These are phyloP conservation scores for Euura saliciscinereae DNA, from an alignment of 1,140 invertebrate species.

Conservation along the genomic window DNA sequence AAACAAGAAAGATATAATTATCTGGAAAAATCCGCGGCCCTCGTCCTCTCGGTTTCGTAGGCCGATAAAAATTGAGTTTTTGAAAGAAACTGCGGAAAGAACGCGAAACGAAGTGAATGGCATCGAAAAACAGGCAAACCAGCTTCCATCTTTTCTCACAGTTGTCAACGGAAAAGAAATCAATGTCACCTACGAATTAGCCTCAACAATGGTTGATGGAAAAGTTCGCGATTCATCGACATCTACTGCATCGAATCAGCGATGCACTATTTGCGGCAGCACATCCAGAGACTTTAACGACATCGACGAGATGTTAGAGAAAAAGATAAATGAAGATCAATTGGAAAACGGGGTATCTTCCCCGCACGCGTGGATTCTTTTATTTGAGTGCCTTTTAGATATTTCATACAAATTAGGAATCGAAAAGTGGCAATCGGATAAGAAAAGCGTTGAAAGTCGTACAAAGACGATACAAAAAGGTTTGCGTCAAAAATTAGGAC, in stretches of 20 bases:
- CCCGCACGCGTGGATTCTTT: constrained; percentile 46
- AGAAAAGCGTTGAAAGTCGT: not conserved
- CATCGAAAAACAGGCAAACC: constrained; percentile 24
- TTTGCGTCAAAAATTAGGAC: constrained; percentile 17
- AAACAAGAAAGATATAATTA: constrained; percentile 23
- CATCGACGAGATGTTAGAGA: constrained; percentile 22
- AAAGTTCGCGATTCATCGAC: constrained; percentile 52
- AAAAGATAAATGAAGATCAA: constrained; percentile 24
- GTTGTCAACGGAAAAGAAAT: constrained; percentile 23
- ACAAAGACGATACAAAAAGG: not conserved
- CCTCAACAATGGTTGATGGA: constrained; percentile 52
- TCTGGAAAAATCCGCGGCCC: constrained; percentile 43
- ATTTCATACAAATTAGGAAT: constrained; percentile 38
- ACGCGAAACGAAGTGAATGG: constrained; percentile 35
- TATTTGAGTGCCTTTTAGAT: constrained; percentile 43
- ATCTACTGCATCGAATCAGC: constrained; percentile 32
- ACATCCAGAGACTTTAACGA: too few relatives aligned
- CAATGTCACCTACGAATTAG: constrained; percentile 29
- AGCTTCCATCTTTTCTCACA: constrained; percentile 19
- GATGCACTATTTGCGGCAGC: constrained; percentile 22
- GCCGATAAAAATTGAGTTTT: constrained; percentile 39
- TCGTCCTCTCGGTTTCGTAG: constrained; percentile 42
- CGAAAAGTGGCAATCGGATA: constrained; percentile 35
- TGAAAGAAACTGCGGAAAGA: constrained; percentile 36
- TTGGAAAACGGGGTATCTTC: constrained; percentile 42